Percentiles rank a stretch among this genome's conserved stretches.
These are phyloP conservation scores for Albula glossodonta DNA, from an alignment of 2,113 vertebrate species.

Conservation along the genomic window DNA sequence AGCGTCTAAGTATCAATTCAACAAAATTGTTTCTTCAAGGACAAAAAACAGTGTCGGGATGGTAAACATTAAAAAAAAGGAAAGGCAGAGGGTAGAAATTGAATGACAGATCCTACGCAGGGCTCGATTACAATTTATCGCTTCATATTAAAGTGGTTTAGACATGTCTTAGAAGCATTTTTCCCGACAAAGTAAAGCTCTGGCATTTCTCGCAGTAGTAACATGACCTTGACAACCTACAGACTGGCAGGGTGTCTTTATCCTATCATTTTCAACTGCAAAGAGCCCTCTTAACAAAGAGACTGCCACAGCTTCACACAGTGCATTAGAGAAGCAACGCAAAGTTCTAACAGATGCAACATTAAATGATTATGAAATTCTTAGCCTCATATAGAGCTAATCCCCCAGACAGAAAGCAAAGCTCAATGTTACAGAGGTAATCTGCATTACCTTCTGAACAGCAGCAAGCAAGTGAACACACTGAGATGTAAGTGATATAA, in stretches of 20 bases:
- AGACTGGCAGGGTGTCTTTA: background rate
- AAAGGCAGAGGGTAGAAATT: background rate
- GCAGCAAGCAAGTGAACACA: background rate
- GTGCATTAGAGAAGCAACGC: background rate
- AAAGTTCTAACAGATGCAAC: background rate
- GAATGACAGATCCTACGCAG: background rate
- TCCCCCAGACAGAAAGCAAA: background rate
- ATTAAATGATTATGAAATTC: background rate
- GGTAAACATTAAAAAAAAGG: background rate
- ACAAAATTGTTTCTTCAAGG: background rate
- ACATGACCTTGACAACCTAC: background rate
- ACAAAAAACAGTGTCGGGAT: background rate
- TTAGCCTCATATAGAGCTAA: background rate
- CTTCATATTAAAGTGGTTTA: background rate
- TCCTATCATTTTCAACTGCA: background rate
- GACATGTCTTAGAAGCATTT: background rate
- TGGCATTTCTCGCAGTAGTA: background rate
- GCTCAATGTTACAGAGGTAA: background rate
- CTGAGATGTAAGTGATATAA: background rate
- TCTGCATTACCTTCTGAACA: background rate
- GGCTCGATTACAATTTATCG: background rate
- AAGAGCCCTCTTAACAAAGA: no score
- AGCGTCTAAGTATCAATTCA: background rate
- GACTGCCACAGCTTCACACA: background rate
- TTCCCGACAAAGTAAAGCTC: background rate